Conservation (phyloP, 2,888 invertebrate genomes). For the Synergus gifuensis region DNA sequence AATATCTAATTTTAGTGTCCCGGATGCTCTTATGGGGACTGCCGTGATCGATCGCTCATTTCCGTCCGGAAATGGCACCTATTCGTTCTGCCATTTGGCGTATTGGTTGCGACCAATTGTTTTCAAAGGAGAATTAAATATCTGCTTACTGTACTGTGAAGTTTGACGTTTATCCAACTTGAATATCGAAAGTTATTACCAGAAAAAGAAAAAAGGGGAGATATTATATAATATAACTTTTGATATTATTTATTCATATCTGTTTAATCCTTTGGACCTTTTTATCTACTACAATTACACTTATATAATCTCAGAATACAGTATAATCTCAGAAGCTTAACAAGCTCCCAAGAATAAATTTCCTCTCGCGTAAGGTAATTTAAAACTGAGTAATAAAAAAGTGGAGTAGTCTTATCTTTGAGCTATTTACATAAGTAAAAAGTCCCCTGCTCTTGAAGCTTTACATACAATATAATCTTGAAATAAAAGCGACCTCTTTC, state of each 20-base stretch:
- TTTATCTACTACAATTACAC: too few relatives aligned
- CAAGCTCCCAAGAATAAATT: not conserved
- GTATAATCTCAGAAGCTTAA: not conserved
- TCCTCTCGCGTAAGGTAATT: not conserved
- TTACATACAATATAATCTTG: not conserved
- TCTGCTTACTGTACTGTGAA: not conserved
- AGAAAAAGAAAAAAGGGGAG: too few relatives aligned
- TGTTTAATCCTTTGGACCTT: too few relatives aligned
- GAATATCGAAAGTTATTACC: not conserved
- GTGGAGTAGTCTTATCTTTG: not conserved
- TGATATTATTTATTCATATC: too few relatives aligned
- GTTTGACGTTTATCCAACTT: not conserved
- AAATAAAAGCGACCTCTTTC: not conserved
- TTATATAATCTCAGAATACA: not conserved
- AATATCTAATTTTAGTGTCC: slow-evolving; percentile 27
- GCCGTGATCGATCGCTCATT: slow-evolving; percentile 26
- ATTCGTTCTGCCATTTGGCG: slow-evolving; percentile 28
- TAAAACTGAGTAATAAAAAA: not conserved
- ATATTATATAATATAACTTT: not conserved
- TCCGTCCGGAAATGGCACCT: slow-evolving; percentile 36
- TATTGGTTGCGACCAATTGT: slow-evolving; percentile 8
- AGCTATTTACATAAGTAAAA: not conserved
- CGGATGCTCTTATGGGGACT: not conserved
- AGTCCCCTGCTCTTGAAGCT: not conserved
- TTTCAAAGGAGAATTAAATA: slow-evolving; percentile 9